Base-by-base conservation (phyloP, 2,888 invertebrate species). In the Frankliniella intonsa region DNA sequence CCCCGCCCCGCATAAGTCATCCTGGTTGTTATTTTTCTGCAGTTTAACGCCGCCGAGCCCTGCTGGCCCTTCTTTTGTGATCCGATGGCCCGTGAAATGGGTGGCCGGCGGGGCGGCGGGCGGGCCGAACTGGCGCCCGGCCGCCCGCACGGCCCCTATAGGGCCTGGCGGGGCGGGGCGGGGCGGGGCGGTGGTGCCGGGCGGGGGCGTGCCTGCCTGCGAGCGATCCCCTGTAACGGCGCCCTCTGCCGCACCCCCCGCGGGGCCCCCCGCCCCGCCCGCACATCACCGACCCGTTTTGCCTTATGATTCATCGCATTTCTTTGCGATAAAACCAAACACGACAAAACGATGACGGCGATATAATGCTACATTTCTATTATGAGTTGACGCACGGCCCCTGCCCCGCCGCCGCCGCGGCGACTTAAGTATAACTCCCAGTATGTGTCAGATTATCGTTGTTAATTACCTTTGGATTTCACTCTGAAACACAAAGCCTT, bases 71-170 rank as follows among this genome's bases (percentile, higher is more conserved):
- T 38, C 38, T 19, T 55, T 76, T 76, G 69, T 25, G 69, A 76
- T 76, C 25, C 69, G 69, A 76, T 76, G 69, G 25, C 69, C 69
- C 69, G 69, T 76, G 69, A 76, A 76, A 76, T 76, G 69, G 69
- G 69, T 69, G 69, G 55, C 55, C 55, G 10, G 10, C 22, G 17
- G 55, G 17, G 55, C 19, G 55, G 14, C 19, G 14, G 55, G 55
- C 55, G 5, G 55, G 17, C 38, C 5, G 38, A 38, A 38, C 38
- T 38, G 38, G 38, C 38, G 38, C 38, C 38, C 38, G 5, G 38
- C 38, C 2, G 38, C 55, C 11, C 55, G 55, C 55, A 14, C 55
- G 19, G 55, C 55, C 55, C 55, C 55, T 19, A 14, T 55, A 17
- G 55, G 17, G 55, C 55, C 55, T 14, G 55, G 5, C 55, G 11